Base-by-base conservation (phyloP, 2,113 vertebrate species). In the Albula goreensis region DNA sequence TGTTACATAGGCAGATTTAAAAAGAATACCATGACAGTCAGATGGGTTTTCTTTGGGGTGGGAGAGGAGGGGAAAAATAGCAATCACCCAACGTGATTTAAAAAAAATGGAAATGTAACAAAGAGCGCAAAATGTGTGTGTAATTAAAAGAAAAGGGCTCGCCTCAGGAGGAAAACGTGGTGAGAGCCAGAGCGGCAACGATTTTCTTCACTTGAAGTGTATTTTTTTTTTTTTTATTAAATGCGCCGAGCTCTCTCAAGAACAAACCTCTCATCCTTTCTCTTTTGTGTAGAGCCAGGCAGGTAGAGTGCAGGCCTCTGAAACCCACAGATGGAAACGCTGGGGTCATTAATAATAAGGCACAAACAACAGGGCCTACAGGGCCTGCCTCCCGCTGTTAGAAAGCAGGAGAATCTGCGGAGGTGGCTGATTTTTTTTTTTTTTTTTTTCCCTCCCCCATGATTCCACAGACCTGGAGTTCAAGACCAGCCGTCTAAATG, bases 71-170 rank as follows among this genome's bases (percentile, higher is more conserved):
- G 31, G 41, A 50, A 66, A 81, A 5, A 15, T 11, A 31, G 41
- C 51, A 52, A 60, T 50, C 19, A 22, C 10, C 2, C 25, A 25
- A 19, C 5, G 10, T 74, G 70, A 74, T 74, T 31, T 5, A 74
- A 74, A 31, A 31, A 74, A 74, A 74, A 74, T 5, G 48, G 48
- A n/a, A 50, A 50, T 49, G 6, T 49, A 50, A 74, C 79, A 81
- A 81, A 81, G 60, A 53, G 49, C 12, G 12, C 48, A 48, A 78
- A 86, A 57, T 86, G 70, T 77, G 70, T 22, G 41, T 2, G 31
- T 80, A 83, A 87, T 83, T 56, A 87, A 84, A 80, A 80, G 48
- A 78, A 19, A 49, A 57, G 83, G 60, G 25, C 6, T 81, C 0
- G 79, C 79, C 49, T 66, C 49, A 52, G 85, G 85, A 81, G 85